Percentiles rank a stretch among this genome's conserved stretches.
These are phyloP conservation scores for Stomatorhinus ivindoensis DNA, from an alignment of 2,113 vertebrate genomes.

Conservation along the genomic window DNA sequence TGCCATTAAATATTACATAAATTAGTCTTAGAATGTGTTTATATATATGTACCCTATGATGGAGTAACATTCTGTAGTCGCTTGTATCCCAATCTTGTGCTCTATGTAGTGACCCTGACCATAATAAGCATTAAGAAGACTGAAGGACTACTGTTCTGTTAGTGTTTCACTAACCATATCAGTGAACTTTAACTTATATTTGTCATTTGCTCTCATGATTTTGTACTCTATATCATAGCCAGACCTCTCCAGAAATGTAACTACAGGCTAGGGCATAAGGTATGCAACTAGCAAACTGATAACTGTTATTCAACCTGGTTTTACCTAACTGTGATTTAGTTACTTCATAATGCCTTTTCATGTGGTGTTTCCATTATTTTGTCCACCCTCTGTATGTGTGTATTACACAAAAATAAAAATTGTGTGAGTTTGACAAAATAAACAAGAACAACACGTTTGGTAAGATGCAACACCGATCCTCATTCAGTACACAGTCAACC, in stretches of 20 bases:
- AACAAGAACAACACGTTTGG: background rate
- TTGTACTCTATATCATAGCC: background rate
- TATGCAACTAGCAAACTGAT: background rate
- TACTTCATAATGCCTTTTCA: background rate
- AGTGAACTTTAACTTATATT: background rate
- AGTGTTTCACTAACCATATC: background rate
- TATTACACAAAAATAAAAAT: background rate
- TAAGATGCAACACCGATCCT: background rate
- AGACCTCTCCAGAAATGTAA: background rate
- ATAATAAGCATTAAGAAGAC: background rate
- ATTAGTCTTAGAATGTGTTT: too few relatives aligned
- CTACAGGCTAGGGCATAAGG: background rate
- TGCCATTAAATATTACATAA: too few relatives aligned
- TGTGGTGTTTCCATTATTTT: background rate
- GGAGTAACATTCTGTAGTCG: background rate
- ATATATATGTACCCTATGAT: background rate
- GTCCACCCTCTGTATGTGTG: background rate
- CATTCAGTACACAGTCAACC: background rate
- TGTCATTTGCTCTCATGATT: background rate
- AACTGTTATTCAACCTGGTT: background rate
- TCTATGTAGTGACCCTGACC: background rate
- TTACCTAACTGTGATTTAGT: background rate
- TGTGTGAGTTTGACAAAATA: background rate
- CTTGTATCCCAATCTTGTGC: background rate
- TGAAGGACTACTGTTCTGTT: background rate